phyloP scores from a whole-genome alignment of 2,797 vertebrate genomes.

The Malurus leucopterus region DNA sequence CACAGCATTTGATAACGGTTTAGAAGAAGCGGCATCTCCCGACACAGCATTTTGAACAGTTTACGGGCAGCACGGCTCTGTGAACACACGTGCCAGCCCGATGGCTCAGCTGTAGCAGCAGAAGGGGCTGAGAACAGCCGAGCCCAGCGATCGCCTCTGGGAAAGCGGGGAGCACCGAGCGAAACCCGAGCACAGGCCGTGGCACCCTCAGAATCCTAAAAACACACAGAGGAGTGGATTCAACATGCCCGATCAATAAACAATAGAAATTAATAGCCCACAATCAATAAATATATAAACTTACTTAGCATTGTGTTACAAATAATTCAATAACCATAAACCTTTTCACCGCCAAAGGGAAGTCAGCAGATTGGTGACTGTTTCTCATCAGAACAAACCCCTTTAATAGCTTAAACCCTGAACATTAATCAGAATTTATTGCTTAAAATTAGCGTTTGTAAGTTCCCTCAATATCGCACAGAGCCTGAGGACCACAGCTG shows the following conservation, averaged over 20 bases:
- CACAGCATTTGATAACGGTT: fast-evolving
- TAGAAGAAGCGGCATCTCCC: background rate
- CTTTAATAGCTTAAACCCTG: background rate
- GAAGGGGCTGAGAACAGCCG: fast-evolving
- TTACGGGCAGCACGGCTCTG: background rate
- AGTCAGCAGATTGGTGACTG: background rate
- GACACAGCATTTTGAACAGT: fast-evolving
- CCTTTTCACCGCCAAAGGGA: background rate
- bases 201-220: background rate
- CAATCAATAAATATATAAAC: background rate
- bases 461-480: background rate
- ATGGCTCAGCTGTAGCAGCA: background rate
- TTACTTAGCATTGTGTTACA: background rate
- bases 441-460: background rate
- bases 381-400: background rate
- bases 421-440: background rate
- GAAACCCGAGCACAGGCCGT: background rate
- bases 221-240: background rate
- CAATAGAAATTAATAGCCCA: background rate
- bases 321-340: background rate
- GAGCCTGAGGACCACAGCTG: background rate
- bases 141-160: background rate
- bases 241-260: background rate
- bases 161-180: background rate
- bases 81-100: fast-evolving